Base-by-base conservation (phyloP, 37 sponge, comb jelly and placozoan species). In the Halichondria panicea region DNA sequence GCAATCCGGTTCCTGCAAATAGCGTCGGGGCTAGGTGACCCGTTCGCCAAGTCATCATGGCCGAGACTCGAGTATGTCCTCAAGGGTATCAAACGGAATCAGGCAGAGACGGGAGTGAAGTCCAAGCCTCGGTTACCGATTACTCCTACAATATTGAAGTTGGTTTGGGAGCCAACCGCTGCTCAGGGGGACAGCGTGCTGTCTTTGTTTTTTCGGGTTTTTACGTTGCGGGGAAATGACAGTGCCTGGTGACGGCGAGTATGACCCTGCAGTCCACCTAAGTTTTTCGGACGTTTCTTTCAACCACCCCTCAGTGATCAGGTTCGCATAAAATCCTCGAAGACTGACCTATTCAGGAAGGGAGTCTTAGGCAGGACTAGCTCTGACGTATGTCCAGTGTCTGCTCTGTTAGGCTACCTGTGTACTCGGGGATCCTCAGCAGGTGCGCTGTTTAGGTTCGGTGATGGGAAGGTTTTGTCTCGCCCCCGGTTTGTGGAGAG, bases 61-160 rank as follows among this genome's bases (percentile, higher is more conserved):
- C 87, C 81, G 11, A 36, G 62, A 40, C 61, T 86, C 19, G 67
- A 79, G 11, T 72, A 78, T 7, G 71, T 86, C 38, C 18, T 79
- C 37, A 58, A 57, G 38, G 80, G 87, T 30, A 63, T 86, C n/a
- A 66, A 66, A 50, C 65, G 75, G 50, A 25, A 19, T 3, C 19
- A 71, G 33, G 64, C 81, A 4, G 43, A 71, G 1, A 31, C 24
- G 36, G 67, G 57, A 6, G 52, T 21, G 4, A 65, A 31, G 25
- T 18, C 43, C 15, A 22, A 41, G 41, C 15, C 44, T 15, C 18
- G 66, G 43, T 63, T 74, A 18, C 75, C 61, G n/a, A 63, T 77
- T 33, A 63, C 65, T 15, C 65, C 66, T 19, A 8, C 54, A 15
- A 69, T 66, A n/a, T 31, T 78, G 28, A 22, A 27, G 39, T 12